Evolutionary conservation across 2,113 vertebrate species (phyloP), one percentile per base, ranked within the genome.

Genomic region (Desmodus rotundus): DNA sequence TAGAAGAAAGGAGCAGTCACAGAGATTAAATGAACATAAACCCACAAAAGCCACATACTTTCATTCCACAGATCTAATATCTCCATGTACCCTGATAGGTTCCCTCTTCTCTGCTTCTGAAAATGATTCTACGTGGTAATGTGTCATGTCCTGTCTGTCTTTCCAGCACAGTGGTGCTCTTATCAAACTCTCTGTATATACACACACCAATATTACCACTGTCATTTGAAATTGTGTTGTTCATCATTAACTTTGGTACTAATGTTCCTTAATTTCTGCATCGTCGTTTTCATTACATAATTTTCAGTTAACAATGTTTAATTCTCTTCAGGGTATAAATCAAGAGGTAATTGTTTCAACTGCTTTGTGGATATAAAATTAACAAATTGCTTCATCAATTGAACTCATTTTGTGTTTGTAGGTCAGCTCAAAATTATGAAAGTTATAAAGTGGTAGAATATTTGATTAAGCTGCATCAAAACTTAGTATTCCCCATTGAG

Each of bases 311-410:
- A 70, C 38, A 65, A 16, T 77, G 81, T 76, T 76, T 81, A 15
- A 72, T 33, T 94, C 24, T 81, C 17, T 94, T 96, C 45, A 77
- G 65, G 80, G 77, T 45, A 81, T 89, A 65, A 92, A 80, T 33
- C 45, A 87, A 77, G 11, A 94, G 91, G 38, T 76, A 73, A 17
- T 83, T 61, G 3, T 43, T 65, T 93, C 52, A 76, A 50, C 4
- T 89, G 76, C 56, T 56, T 43, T 16, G 4, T 41, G 13, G 38
- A 26, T 10, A 31, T 81, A 65, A 83, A 83, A 83, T 77, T 76
- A 92, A 93, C 15, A 52, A 92, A 52, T 80, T 80, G 43, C 13
- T 88, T 93, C 33, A 33, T 91, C 31, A 28, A 3, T 85, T 56
- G 65, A 83, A 65, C 7, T 91, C 12, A n/a, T 50, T 86, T 33